Percentiles rank a stretch among this genome's conserved stretches.
phyloP scores from a whole-genome alignment of 2,797 vertebrate genomes.

The Pantherophis alleghaniensis region DNA sequence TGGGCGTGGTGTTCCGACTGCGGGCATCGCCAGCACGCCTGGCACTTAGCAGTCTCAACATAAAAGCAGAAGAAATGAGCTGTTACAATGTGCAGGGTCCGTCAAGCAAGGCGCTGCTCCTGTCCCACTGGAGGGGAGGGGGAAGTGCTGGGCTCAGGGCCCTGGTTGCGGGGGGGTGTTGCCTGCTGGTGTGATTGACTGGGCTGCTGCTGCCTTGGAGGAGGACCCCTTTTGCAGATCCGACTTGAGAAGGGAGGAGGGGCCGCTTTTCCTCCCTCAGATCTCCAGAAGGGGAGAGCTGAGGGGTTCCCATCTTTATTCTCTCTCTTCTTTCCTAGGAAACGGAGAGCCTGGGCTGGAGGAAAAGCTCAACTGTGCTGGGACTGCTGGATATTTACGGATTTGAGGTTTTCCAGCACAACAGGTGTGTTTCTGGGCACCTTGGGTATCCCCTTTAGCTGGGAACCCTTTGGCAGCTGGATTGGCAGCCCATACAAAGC shows the following conservation, averaged over 20 bases:
- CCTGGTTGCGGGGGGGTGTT: too few species aligned
- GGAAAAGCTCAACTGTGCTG: conserved; percentile 83
- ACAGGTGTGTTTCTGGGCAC: conserved; percentile 80
- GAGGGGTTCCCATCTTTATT: background rate
- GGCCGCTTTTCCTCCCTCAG: background rate
- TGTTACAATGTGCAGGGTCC: background rate
- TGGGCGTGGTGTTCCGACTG: background rate
- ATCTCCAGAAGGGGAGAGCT: background rate
- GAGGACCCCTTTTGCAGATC: background rate
- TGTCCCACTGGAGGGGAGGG: background rate
- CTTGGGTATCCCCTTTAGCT: background rate
- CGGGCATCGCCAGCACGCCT: background rate
- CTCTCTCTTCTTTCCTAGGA: conserved; percentile 73
- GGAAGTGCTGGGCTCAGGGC: background rate
- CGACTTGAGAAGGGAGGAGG: background rate
- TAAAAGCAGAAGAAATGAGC: background rate
- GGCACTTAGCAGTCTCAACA: background rate
- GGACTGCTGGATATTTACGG: conserved; percentile 98
- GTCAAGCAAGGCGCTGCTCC: background rate
- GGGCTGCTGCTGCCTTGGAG: background rate
- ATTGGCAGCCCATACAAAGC: background rate
- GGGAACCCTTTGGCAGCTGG: background rate
- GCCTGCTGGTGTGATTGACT: background rate
- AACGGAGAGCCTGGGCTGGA: conserved; percentile 78
- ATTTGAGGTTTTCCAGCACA: conserved; percentile 97